Conservation (phyloP, 2,113 vertebrate species). For the Stegostoma tigrinum region DNA sequence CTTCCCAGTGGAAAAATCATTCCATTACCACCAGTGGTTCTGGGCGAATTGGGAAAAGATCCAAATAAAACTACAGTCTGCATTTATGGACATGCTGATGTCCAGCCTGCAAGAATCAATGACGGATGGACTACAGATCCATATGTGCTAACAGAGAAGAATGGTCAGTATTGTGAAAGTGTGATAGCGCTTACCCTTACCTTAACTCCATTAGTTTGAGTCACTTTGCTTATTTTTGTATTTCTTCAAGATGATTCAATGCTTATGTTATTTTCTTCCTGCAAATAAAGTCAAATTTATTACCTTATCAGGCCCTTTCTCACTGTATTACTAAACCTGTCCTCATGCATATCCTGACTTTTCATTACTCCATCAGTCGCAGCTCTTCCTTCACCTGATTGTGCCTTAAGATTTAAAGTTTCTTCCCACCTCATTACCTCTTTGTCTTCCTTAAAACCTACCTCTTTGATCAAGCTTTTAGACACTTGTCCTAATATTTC, state of each 20-base stretch:
- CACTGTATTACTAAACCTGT: neutral
- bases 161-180: constrained; percentile 53
- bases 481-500: neutral
- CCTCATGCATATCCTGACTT: neutral
- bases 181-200: neutral
- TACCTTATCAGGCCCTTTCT: neutral
- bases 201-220: neutral
- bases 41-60: constrained; percentile 69
- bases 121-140: constrained; percentile 80
- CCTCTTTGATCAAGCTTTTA: neutral
- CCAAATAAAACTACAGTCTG: constrained; percentile 68
- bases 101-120: constrained; percentile 74
- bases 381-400: neutral
- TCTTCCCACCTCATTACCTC: neutral
- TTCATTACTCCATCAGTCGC: neutral
- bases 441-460: neutral
- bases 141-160: constrained; percentile 67
- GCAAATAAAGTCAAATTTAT: neutral
- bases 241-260: neutral
- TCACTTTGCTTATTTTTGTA: neutral
- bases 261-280: neutral
- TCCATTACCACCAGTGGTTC: constrained; percentile 67
- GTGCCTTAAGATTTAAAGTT: too few species aligned
- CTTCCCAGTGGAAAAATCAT: constrained; percentile 59
- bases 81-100: constrained; percentile 82